These are phyloP conservation scores for Candidula unifasciata DNA, from an alignment of 2,888 invertebrate genomes.

Conservation along the genomic window DNA sequence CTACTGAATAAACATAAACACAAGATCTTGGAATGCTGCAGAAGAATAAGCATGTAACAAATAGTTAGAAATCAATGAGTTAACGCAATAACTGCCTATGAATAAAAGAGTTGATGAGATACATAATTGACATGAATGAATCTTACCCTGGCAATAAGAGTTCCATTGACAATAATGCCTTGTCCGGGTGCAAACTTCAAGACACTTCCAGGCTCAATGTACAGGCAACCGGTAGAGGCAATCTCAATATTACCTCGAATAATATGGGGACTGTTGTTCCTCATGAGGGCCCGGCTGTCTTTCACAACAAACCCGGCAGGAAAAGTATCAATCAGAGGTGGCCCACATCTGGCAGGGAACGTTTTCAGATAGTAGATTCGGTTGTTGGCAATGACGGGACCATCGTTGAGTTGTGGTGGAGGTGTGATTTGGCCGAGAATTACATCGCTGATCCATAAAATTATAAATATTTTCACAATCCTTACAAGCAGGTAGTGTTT, in stretches of 20 bases:
- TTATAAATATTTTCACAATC: neutral
- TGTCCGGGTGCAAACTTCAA: conserved; percentile 93
- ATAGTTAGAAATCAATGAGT: neutral
- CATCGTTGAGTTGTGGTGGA: conserved; percentile 62
- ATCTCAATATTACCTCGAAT: conserved; percentile 69
- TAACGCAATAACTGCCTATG: neutral
- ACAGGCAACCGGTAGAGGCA: conserved; percentile 79
- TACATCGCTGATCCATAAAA: neutral
- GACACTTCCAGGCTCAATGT: conserved; percentile 93
- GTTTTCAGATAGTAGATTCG: conserved; percentile 66
- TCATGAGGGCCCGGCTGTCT: conserved; percentile 62
- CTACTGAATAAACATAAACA: too few relatives aligned
- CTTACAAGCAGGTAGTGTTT: neutral
- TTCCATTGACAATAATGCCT: conserved; percentile 94
- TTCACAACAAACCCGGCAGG: conserved; percentile 55
- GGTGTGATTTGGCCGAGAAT: conserved; percentile 56
- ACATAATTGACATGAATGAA: neutral
- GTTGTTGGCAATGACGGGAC: conserved; percentile 67
- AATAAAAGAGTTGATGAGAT: neutral
- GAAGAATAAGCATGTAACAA: too few relatives aligned
- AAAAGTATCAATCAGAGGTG: conserved; percentile 60
- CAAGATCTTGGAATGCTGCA: too few relatives aligned
- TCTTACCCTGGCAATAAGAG: conserved; percentile 90
- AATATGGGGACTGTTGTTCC: conserved; percentile 64
- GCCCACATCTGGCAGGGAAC: conserved; percentile 63